Evolutionary conservation across 2,888 invertebrate genomes (phyloP).

Genomic region (Lithophane ornitopus): DNA sequence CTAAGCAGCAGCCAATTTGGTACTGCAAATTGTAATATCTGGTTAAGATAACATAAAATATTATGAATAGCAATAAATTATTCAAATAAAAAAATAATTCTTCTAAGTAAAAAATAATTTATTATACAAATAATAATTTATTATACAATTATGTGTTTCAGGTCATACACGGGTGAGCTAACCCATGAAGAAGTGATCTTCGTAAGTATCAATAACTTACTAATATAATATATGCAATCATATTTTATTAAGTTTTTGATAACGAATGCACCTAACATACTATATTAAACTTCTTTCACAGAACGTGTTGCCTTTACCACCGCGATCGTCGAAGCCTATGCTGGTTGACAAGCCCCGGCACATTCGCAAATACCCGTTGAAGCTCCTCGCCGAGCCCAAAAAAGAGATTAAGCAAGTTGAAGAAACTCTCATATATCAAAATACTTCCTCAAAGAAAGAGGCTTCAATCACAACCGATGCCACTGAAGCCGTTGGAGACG

Average conservation of each 20-base stretch:
- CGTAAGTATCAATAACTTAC: slow-evolving; percentile 27
- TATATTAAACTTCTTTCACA: slow-evolving; percentile 53
- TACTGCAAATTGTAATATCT: not conserved
- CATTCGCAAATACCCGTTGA: slow-evolving; percentile 82
- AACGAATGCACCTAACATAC: not conserved
- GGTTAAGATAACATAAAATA: not conserved
- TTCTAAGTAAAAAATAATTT: not conserved
- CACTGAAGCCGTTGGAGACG: slow-evolving; percentile 74
- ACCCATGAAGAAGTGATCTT: not conserved
- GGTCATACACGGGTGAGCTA: not conserved
- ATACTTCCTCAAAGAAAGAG: slow-evolving; percentile 67
- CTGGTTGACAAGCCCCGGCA: slow-evolving; percentile 84
- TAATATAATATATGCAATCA: not conserved
- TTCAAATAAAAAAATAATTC: not conserved
- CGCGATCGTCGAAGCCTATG: slow-evolving; percentile 80
- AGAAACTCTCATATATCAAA: slow-evolving; percentile 78
- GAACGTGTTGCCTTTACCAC: slow-evolving; percentile 83
- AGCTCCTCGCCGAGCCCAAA: slow-evolving; percentile 65
- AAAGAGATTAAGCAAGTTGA: not conserved
- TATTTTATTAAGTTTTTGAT: not conserved
- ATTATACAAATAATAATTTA: too few relatives aligned
- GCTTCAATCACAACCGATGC: not conserved
- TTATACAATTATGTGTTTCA: slow-evolving; percentile 29
- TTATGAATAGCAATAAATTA: not conserved
- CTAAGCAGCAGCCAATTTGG: too few relatives aligned